Conservation (phyloP, 1,140 invertebrate species). For the Leptinotarsa defecta region DNA sequence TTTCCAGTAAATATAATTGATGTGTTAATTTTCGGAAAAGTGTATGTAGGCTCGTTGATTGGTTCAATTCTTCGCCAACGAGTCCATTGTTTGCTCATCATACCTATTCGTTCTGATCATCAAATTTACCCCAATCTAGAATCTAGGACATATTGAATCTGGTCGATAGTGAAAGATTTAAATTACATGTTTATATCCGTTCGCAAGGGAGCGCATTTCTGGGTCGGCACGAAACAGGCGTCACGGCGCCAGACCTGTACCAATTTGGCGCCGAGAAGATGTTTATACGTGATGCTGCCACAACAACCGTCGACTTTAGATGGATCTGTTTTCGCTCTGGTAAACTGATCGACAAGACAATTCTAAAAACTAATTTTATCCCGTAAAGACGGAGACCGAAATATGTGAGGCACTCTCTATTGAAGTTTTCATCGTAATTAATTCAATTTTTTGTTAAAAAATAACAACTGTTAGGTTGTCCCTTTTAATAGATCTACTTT, state of each 20-base stretch:
- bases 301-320: not conserved
- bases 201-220: not conserved
- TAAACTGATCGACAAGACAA: not conserved
- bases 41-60: too few relatives aligned
- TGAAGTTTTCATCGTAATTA: too few relatives aligned
- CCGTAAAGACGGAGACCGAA: too few relatives aligned
- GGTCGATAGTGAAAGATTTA: not conserved
- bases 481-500: too few relatives aligned
- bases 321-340: not conserved
- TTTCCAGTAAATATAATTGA: too few relatives aligned
- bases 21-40: too few relatives aligned
- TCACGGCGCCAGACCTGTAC: not conserved
- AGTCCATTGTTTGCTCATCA: too few relatives aligned
- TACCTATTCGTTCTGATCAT: not conserved
- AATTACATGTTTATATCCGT: not conserved
- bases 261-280: not conserved
- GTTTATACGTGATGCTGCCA: not conserved
- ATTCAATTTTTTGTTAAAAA: too few relatives aligned
- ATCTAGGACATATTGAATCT: not conserved
- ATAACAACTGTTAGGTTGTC: too few relatives aligned
- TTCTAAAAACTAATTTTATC: too few relatives aligned
- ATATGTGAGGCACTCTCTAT: too few relatives aligned
- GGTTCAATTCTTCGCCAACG: too few relatives aligned
- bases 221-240: not conserved
- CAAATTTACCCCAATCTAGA: not conserved